A percentile compares a stretch with the other conserved stretches of the same genome.
phyloP scores from a whole-genome alignment of 1,140 invertebrate species.

The Drosophila sp. region DNA sequence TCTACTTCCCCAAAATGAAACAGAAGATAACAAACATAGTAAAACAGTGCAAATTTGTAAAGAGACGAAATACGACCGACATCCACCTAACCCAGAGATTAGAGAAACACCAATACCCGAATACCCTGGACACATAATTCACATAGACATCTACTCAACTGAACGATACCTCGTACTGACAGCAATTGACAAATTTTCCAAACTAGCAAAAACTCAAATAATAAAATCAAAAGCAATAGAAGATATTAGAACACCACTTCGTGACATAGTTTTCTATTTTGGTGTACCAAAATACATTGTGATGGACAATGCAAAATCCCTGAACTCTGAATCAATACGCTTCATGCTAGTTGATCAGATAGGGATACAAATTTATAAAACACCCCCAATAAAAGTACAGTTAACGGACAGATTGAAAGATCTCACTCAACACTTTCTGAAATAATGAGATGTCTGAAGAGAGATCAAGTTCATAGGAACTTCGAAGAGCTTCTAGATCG shows the following conservation, averaged over 20 bases:
- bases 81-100: slow-evolving; percentile 16
- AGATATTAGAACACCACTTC: no score
- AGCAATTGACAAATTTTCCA: no score
- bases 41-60: no score
- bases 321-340: slow-evolving; percentile 25
- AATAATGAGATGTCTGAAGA: slow-evolving; percentile 40
- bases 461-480: not conserved
- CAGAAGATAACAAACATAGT: no score
- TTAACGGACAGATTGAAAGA: slow-evolving; percentile 50
- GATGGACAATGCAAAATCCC: no score
- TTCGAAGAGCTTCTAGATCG: slow-evolving; percentile 41
- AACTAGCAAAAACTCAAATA: no score
- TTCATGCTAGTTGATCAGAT: slow-evolving; percentile 41
- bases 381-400: slow-evolving; percentile 35
- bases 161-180: no score
- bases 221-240: no score
- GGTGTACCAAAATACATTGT: no score
- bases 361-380: slow-evolving; percentile 21
- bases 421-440: slow-evolving; percentile 48
- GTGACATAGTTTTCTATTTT: no score
- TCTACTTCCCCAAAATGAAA: no score
- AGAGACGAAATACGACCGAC: slow-evolving; percentile 44
- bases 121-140: slow-evolving; percentile 41
- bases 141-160: slow-evolving; percentile 45
- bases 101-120: slow-evolving; percentile 37